phyloP scores from a whole-genome alignment of 2,797 vertebrate genomes.

The Microctenopoma stevenorrisi region DNA sequence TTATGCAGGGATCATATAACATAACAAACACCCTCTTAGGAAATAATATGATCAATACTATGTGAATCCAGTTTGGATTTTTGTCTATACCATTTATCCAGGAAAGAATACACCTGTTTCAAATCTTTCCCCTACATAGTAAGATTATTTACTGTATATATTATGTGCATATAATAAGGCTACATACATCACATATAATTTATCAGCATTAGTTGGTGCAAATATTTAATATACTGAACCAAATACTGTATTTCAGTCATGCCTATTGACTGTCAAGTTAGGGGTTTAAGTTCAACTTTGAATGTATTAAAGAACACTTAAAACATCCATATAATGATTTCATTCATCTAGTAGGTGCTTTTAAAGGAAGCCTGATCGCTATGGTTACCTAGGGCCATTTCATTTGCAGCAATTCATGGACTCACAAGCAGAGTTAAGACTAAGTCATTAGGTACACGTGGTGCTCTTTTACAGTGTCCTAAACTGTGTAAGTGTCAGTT shows the following conservation, averaged over 20 bases:
- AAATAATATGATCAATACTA: constrained; percentile 37
- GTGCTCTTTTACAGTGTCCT: constrained; percentile 65
- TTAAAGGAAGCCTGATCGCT: constrained; percentile 65
- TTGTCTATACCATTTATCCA: constrained; percentile 36
- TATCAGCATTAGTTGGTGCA: constrained; percentile 75
- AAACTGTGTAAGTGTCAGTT: constrained; percentile 48
- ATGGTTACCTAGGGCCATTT: constrained; percentile 46
- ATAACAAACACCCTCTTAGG: constrained; percentile 44
- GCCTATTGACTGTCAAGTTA: constrained; percentile 68
- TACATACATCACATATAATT: constrained; percentile 62
- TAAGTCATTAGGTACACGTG: constrained; percentile 47
- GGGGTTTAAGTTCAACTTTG: constrained; percentile 65
- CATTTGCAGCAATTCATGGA: constrained; percentile 19
- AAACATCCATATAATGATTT: constrained; percentile 40
- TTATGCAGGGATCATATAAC: constrained; percentile 63
- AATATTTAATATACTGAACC: constrained; percentile 79
- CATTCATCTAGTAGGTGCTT: constrained; percentile 76
- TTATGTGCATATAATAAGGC: constrained; percentile 61
- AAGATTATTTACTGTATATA: constrained; percentile 61
- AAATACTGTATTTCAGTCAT: constrained; percentile 79
- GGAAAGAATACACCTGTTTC: constrained; percentile 39
- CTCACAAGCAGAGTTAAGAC: neutral
- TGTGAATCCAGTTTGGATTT: constrained; percentile 48
- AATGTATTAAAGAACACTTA: constrained; percentile 72
- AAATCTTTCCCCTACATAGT: constrained; percentile 37